phyloP scores from a whole-genome alignment of 1,140 invertebrate genomes.

The Ericerus pela region DNA sequence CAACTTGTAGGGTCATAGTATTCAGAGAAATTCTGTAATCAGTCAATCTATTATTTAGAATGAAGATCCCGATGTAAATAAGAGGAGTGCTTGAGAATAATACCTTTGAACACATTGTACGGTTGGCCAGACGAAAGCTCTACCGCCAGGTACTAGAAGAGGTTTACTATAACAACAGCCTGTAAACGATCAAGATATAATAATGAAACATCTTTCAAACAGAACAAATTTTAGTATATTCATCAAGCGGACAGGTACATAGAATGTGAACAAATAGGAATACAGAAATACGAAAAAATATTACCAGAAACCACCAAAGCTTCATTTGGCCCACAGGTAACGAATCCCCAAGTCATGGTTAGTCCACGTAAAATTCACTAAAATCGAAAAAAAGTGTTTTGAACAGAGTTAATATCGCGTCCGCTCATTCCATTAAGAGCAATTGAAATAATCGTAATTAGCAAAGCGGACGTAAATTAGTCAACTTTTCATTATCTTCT shows the following conservation, averaged over 20 bases:
- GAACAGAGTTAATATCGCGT: too few relatives aligned
- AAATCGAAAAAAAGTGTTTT: too few relatives aligned
- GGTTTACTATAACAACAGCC: constrained; percentile 87
- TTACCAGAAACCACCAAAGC: constrained; percentile 92
- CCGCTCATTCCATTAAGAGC: too few relatives aligned
- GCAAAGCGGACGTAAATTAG: too few relatives aligned
- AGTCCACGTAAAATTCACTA: too few relatives aligned
- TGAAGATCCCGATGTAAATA: background rate
- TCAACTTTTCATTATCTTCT: too few relatives aligned
- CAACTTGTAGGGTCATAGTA: constrained; percentile 88
- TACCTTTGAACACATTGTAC: constrained; percentile 90
- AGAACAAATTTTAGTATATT: too few relatives aligned
- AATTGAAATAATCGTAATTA: too few relatives aligned
- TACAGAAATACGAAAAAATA: constrained; percentile 15
- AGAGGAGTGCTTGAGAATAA: background rate
- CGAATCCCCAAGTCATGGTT: constrained; percentile 79
- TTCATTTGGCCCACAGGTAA: constrained; percentile 94
- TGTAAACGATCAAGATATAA: constrained; percentile 35
- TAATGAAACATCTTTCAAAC: too few relatives aligned
- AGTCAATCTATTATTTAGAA: constrained; percentile 16
- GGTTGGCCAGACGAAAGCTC: constrained; percentile 92
- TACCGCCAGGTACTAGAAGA: constrained; percentile 77
- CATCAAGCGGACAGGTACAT: too few relatives aligned
- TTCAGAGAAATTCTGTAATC: constrained; percentile 74
- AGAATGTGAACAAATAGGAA: too few relatives aligned